A percentile compares a stretch with the other conserved stretches of the same genome.
Evolutionary conservation across 2,113 vertebrate species (phyloP).

Genomic region (Rostratula benghalensis): DNA sequence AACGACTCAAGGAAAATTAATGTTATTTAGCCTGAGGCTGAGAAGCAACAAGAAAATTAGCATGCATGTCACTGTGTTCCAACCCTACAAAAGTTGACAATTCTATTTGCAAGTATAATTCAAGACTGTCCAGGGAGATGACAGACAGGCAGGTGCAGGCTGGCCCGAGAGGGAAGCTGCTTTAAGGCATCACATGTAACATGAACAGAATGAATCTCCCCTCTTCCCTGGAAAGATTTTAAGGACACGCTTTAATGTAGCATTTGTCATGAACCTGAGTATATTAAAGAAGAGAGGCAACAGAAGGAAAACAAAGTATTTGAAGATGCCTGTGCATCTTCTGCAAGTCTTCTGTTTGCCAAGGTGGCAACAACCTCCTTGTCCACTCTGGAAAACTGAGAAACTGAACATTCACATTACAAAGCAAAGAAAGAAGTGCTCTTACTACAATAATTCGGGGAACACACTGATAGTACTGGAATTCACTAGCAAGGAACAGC

Average conservation of each 20-base stretch:
- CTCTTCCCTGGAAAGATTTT: not conserved
- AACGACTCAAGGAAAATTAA: not conserved
- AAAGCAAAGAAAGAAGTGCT: slow-evolving; percentile 5
- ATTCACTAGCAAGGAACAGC: slow-evolving; percentile 12
- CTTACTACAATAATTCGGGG: not conserved
- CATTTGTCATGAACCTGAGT: not conserved
- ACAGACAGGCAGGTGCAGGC: slow-evolving; percentile 42
- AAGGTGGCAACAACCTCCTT: not conserved
- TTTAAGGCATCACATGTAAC: not conserved
- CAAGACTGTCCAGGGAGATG: slow-evolving; percentile 48
- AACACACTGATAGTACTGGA: slow-evolving; percentile 8
- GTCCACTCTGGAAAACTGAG: slow-evolving; percentile 7
- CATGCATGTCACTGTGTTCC: slow-evolving; percentile 33
- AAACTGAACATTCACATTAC: not conserved
- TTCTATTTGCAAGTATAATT: slow-evolving; percentile 68
- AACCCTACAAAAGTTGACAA: slow-evolving; percentile 26
- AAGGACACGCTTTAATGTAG: not conserved
- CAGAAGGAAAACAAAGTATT: slow-evolving; percentile 23
- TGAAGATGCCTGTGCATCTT: not conserved
- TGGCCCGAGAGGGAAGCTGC: not conserved
- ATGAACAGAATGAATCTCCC: not conserved
- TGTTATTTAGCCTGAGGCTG: slow-evolving; percentile 24
- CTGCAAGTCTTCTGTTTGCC: not conserved
- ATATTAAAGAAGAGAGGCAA: not conserved
- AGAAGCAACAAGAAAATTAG: slow-evolving; percentile 56